Conservation (phyloP, 2,888 invertebrate species). For the Dolomedes plantarius region DNA sequence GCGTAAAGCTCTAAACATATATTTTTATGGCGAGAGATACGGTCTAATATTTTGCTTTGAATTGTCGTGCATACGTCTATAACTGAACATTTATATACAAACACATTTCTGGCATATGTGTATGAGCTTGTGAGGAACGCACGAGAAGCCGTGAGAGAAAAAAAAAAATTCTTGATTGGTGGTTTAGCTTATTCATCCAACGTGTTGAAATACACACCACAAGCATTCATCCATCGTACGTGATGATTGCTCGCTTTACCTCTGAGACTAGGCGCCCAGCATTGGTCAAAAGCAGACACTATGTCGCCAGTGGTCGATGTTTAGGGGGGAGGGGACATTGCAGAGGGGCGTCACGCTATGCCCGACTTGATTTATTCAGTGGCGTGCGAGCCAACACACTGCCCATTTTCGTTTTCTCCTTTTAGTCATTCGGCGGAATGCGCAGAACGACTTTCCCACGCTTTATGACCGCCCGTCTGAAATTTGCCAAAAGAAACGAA, state of each 20-base stretch:
- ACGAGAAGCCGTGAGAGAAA: no score
- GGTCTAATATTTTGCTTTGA: no score
- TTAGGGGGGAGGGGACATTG: background rate
- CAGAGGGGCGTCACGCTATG: conserved; percentile 38
- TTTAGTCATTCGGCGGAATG: background rate
- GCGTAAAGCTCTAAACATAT: no score
- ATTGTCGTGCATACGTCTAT: no score
- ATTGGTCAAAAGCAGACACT: background rate
- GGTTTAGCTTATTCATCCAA: background rate
- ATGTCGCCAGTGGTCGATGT: background rate
- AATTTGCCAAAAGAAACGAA: conserved; percentile 37
- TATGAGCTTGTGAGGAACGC: no score
- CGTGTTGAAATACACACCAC: background rate
- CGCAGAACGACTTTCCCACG: background rate
- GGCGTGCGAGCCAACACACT: conserved; percentile 40
- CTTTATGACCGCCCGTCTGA: conserved; percentile 8
- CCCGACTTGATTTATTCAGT: conserved; percentile 62
- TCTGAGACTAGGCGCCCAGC: background rate
- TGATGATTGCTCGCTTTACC: background rate
- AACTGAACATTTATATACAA: no score
- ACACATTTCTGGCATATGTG: no score
- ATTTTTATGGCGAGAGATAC: no score
- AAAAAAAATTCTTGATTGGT: background rate
- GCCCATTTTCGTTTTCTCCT: conserved; percentile 45
- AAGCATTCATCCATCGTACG: background rate